Evolutionary conservation across 2,113 vertebrate species (phyloP).

Genomic region (Cyprinodon variegatus): DNA sequence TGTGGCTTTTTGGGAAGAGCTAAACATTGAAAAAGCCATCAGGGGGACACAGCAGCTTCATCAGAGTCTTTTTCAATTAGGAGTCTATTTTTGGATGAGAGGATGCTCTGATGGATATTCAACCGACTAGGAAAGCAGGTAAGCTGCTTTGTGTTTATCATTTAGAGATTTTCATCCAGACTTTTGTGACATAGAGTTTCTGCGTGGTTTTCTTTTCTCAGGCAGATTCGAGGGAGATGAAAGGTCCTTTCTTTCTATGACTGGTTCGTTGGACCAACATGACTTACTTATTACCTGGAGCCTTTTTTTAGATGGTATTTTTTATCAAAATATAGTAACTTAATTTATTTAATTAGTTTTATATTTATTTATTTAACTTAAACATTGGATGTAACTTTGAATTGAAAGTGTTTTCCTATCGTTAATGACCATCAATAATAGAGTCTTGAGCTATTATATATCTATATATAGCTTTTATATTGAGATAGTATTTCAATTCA

Average conservation of each 20-base stretch:
- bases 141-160: conserved; percentile 44
- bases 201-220: conserved; percentile 15
- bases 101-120: conserved; percentile 37
- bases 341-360: no score
- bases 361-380: no score
- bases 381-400: no score
- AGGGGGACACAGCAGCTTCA: conserved; percentile 15
- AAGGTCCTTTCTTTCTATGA: not conserved
- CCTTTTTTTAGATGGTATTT: no score
- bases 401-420: no score
- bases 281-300: no score
- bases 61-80: conserved; percentile 43
- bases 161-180: conserved; percentile 13
- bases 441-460: no score
- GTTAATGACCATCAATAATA: no score
- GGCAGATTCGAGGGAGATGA: not conserved
- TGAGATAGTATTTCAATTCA: no score
- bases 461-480: no score
- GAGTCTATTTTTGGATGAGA: conserved; percentile 47
- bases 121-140: conserved; percentile 57
- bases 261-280: no score
- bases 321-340: no score
- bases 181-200: conserved; percentile 16
- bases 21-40: conserved; percentile 22
- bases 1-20: not conserved